Evolutionary conservation across 2,797 vertebrate genomes (phyloP).

Genomic region (Crocidura indochinensis): DNA sequence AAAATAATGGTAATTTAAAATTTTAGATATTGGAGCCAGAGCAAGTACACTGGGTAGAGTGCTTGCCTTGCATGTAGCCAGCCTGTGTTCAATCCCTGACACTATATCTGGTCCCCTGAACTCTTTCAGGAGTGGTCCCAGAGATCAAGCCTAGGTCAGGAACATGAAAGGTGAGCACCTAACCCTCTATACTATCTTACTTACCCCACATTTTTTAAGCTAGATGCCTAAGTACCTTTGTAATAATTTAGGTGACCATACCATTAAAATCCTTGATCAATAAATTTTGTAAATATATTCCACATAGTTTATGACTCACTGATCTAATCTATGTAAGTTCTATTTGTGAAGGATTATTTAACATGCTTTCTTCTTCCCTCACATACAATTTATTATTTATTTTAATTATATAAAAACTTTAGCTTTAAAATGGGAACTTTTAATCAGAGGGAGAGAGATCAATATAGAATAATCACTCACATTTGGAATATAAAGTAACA

Average conservation of each 20-base stretch:
- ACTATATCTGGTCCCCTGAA: too few species aligned
- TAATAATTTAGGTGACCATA: conserved; percentile 6
- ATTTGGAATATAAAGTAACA: too few species aligned
- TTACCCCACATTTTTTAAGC: not conserved
- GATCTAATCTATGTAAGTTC: conserved; percentile 22
- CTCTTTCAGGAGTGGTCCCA: too few species aligned
- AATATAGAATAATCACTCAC: too few species aligned
- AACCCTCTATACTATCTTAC: too few species aligned
- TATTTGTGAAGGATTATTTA: conserved; percentile 64
- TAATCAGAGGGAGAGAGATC: too few species aligned
- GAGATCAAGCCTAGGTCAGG: too few species aligned
- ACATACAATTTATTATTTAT: conserved; percentile 1
- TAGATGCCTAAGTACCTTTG: conserved; percentile 1
- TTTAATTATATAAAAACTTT: conserved; percentile 29
- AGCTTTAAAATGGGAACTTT: conserved; percentile 56
- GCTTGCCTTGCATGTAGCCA: too few species aligned
- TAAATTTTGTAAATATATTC: conserved; percentile 38
- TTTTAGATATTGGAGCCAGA: not conserved
- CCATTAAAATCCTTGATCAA: conserved; percentile 36
- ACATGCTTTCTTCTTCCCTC: not conserved
- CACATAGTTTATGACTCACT: conserved; percentile 16
- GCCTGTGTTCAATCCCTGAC: too few species aligned
- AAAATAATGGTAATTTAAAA: not conserved
- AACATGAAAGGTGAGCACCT: too few species aligned
- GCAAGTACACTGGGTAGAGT: too few species aligned